These are phyloP conservation scores for Pammene fasciana DNA, from an alignment of 2,888 invertebrate genomes.

Conservation along the genomic window DNA sequence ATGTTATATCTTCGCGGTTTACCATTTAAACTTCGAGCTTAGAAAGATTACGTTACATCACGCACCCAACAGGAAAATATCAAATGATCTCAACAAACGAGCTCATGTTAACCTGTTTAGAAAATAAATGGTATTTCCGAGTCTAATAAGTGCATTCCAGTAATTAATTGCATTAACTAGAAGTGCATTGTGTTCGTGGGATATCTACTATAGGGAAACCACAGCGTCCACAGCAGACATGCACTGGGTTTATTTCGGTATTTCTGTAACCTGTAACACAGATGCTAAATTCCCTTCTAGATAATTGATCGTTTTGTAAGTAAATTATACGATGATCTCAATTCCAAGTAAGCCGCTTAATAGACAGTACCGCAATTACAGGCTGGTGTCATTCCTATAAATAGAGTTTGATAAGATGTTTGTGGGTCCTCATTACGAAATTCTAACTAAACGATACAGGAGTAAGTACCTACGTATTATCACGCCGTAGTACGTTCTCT, in stretches of 20 bases:
- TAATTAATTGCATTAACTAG: slow-evolving; percentile 9
- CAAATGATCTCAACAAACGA: slow-evolving; percentile 14
- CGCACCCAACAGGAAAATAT: slow-evolving; percentile 18
- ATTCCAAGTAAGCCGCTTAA: neutral
- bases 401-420: slow-evolving; percentile 29
- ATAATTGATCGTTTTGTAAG: slow-evolving; percentile 14
- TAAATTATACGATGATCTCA: slow-evolving; percentile 7
- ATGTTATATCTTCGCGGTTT: neutral
- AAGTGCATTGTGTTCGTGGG: slow-evolving; percentile 5
- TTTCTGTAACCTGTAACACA: slow-evolving; percentile 5
- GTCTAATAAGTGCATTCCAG: slow-evolving; percentile 15
- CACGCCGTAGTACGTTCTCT: neutral
- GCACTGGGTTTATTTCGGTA: slow-evolving; percentile 10
- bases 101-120: slow-evolving; percentile 24
- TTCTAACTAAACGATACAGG: slow-evolving; percentile 1
- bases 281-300: slow-evolving; percentile 2
- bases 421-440: slow-evolving; percentile 23
- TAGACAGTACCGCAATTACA: slow-evolving; percentile 21
- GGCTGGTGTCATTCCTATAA: slow-evolving; percentile 28
- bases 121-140: slow-evolving; percentile 29
- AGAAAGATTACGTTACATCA: slow-evolving; percentile 51
- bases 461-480: too few species aligned
- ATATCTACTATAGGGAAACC: slow-evolving; percentile 10
- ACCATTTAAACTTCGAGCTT: slow-evolving; percentile 60
- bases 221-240: slow-evolving; percentile 9